phyloP scores from a whole-genome alignment of 2,113 vertebrate species.

The Pluvialis apricaria region DNA sequence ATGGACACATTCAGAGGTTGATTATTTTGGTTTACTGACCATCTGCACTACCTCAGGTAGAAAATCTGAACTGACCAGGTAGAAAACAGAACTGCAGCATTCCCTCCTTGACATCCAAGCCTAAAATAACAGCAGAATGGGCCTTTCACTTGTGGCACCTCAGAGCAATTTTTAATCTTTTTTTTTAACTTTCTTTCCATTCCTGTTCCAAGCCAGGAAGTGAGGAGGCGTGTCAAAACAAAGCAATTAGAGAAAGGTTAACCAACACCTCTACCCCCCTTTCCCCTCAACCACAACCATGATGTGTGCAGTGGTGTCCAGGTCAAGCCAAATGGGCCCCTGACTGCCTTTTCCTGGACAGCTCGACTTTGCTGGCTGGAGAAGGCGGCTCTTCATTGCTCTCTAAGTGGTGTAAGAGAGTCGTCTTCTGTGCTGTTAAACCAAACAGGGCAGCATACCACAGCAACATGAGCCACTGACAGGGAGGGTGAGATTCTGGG shows the following conservation, averaged over 20 bases:
- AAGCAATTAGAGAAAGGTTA: background rate
- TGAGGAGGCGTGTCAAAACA: background rate
- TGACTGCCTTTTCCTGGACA: background rate
- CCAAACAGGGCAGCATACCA: background rate
- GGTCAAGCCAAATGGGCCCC: background rate
- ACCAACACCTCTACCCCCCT: background rate
- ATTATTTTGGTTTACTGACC: background rate
- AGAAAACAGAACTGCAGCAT: background rate
- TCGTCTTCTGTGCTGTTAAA: background rate
- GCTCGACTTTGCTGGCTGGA: background rate
- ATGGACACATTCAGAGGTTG: background rate
- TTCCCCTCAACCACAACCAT: background rate
- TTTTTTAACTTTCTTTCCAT: background rate
- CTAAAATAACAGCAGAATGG: background rate
- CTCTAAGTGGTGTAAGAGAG: background rate
- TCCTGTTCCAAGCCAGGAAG: background rate
- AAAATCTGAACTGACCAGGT: background rate
- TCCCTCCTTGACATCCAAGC: background rate
- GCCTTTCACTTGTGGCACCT: background rate
- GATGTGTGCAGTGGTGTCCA: background rate
- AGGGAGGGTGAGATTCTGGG: background rate
- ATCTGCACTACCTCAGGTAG: background rate
- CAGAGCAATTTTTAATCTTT: background rate
- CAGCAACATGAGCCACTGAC: accelerated
- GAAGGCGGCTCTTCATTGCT: background rate